Conservation (phyloP, 2,113 vertebrate genomes). For the Galemys pyrenaicus region DNA sequence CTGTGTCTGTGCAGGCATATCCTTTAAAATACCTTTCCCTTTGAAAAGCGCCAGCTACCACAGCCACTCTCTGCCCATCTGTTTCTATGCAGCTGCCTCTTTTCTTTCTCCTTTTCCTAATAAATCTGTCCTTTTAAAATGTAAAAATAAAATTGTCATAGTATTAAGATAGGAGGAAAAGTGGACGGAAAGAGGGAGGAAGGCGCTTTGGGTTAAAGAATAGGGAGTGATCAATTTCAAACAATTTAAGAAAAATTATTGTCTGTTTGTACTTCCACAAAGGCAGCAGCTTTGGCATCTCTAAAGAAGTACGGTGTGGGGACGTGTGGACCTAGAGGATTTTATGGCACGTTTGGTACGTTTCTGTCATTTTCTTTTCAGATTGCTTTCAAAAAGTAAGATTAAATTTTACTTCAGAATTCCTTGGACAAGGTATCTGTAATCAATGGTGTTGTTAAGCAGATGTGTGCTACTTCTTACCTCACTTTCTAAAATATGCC, state of each 20-base stretch:
- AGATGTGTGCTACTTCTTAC: background rate
- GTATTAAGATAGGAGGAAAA: background rate
- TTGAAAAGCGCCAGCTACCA: no score
- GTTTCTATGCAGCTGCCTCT: no score
- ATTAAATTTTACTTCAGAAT: background rate
- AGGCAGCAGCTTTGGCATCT: slow-evolving; percentile 93
- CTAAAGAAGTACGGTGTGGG: slow-evolving; percentile 97
- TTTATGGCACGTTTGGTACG: slow-evolving; percentile 98
- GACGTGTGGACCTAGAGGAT: slow-evolving; percentile 96
- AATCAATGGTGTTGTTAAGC: background rate
- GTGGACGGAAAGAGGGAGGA: no score
- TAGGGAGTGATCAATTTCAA: background rate
- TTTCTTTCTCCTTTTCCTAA: no score
- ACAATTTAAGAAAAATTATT: background rate
- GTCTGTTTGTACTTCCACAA: slow-evolving; percentile 44
- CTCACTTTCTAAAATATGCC: background rate
- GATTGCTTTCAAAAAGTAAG: background rate
- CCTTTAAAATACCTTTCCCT: no score
- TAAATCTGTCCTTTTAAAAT: no score
- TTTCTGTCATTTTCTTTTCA: slow-evolving; percentile 54
- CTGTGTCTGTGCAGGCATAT: no score
- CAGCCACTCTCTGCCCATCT: no score
- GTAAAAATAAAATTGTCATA: background rate
- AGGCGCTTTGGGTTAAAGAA: background rate
- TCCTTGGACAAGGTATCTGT: background rate